Evolutionary conservation across 2,113 vertebrate species (phyloP).

Genomic region (Sminthopsis crassicaudata): DNA sequence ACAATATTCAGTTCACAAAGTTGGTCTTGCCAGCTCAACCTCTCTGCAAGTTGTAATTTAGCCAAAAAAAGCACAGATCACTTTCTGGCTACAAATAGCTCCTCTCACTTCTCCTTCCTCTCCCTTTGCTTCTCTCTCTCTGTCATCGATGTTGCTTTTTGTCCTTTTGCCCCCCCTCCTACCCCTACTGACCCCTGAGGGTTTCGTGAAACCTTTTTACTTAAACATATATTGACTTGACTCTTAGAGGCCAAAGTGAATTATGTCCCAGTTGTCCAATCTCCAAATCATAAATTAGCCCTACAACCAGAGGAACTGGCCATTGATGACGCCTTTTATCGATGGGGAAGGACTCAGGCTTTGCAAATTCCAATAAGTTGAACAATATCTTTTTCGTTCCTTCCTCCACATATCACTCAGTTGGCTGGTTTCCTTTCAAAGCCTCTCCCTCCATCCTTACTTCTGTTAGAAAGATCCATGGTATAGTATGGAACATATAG

Average conservation of each 20-base stretch:
- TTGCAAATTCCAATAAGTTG: conserved; percentile 57
- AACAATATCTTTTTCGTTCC: conserved; percentile 44
- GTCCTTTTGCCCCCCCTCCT: conserved; percentile 48
- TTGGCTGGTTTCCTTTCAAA: conserved; percentile 24
- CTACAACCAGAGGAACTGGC: conserved; percentile 74
- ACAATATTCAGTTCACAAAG: not conserved
- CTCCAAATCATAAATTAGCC: conserved; percentile 81
- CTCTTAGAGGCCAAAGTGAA: conserved; percentile 80
- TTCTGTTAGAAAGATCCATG: not conserved
- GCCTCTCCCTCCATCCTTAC: not conserved
- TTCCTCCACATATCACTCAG: conserved; percentile 59
- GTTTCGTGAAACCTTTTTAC: conserved; percentile 84
- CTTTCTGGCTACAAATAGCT: not conserved
- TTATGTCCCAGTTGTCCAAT: conserved; percentile 81
- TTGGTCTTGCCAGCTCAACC: not conserved
- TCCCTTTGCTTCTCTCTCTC: not conserved
- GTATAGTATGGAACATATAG: not conserved
- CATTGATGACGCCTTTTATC: conserved; percentile 67
- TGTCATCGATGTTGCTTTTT: not conserved
- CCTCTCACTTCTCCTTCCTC: not conserved
- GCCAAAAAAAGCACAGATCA: not conserved
- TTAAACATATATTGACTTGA: conserved; percentile 87
- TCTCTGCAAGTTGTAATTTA: not conserved
- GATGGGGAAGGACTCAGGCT: conserved; percentile 53
- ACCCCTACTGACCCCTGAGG: conserved; percentile 80